Evolutionary conservation across 2,797 vertebrate genomes (phyloP).

Genomic region (Myoxocephalus aenaeus): DNA sequence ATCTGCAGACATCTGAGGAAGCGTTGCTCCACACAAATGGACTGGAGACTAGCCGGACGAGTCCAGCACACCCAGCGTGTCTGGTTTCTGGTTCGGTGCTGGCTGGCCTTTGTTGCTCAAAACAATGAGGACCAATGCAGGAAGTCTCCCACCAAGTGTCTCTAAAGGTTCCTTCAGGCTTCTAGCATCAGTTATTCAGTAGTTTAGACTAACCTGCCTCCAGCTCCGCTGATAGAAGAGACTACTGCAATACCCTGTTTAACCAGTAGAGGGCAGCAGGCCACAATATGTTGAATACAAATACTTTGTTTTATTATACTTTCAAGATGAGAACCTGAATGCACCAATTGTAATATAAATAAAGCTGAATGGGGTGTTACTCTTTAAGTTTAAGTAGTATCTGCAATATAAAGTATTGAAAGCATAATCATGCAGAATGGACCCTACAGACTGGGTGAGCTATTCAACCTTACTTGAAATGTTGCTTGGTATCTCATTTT

Average conservation of each 20-base stretch:
- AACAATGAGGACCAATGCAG: neutral
- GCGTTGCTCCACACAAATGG: neutral
- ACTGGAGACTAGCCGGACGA: neutral
- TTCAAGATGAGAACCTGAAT: neutral
- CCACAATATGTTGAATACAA: neutral
- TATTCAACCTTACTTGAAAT: neutral
- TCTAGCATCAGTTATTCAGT: neutral
- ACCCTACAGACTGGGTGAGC: too few relatives aligned
- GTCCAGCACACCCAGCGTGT: neutral
- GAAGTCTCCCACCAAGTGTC: neutral
- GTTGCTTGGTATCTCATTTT: neutral
- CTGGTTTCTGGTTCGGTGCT: neutral
- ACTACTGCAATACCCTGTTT: neutral
- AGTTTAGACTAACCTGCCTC: neutral
- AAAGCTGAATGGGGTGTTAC: neutral
- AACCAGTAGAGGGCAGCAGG: neutral
- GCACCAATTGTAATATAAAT: too few relatives aligned
- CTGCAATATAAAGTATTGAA: too few relatives aligned
- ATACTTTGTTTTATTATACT: neutral
- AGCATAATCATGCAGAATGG: constrained; percentile 73
- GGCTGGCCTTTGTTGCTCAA: neutral
- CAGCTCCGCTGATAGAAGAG: neutral
- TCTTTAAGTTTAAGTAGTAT: too few relatives aligned
- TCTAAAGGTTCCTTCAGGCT: neutral
- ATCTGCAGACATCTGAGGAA: neutral